A percentile compares a stretch with the other conserved stretches of the same genome.
Evolutionary conservation across 2,888 invertebrate species (phyloP).

Genomic region (Cyrtodaria siliqua): DNA sequence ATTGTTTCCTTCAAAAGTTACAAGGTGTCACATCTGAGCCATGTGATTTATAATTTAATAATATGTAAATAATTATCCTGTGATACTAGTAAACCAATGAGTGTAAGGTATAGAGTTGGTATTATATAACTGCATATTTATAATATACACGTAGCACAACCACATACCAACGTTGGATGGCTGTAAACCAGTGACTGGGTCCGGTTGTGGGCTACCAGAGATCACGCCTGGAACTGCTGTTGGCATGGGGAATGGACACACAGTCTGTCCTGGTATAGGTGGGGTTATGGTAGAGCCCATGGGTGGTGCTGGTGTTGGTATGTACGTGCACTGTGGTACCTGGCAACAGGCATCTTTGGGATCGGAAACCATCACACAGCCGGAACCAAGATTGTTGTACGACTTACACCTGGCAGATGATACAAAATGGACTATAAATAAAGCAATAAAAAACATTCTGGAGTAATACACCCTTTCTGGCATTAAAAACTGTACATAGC

Average conservation of each 20-base stretch:
- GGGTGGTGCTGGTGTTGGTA: constrained; percentile 59
- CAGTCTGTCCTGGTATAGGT: constrained; percentile 36
- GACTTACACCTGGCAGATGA: constrained; percentile 68
- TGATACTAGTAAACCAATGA: no score
- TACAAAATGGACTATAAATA: no score
- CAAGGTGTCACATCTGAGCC: no score
- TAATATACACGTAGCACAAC: no score
- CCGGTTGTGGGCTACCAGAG: constrained; percentile 64
- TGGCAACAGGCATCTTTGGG: constrained; percentile 70
- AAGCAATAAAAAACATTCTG: no score
- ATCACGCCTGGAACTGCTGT: constrained; percentile 67
- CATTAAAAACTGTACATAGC: no score
- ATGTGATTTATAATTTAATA: no score
- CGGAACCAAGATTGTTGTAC: constrained; percentile 68
- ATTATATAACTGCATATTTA: no score
- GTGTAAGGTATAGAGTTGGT: no score
- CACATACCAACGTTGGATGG: constrained; percentile 63
- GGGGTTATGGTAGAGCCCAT: constrained; percentile 55
- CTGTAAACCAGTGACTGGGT: constrained; percentile 63
- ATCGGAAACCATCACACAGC: constrained; percentile 69
- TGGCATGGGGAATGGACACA: constrained; percentile 66
- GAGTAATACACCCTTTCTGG: no score
- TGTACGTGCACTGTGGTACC: constrained; percentile 58
- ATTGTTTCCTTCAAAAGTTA: no score
- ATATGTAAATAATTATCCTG: no score